Base-by-base conservation (phyloP, 2,797 vertebrate species). In the Muscicapa striata region DNA sequence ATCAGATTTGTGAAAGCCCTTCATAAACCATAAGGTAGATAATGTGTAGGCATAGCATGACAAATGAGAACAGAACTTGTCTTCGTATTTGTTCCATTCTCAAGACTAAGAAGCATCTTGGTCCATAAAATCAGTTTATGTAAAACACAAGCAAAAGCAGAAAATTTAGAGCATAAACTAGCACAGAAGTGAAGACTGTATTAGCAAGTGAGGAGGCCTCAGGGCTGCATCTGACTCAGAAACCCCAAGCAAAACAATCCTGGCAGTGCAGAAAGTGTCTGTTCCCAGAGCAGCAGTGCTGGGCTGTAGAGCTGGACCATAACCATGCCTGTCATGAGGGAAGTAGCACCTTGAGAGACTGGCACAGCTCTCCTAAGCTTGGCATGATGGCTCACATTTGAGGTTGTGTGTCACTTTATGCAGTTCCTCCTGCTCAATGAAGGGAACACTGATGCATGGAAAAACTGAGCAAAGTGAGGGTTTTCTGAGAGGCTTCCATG, bases 61-160 rank as follows among this genome's bases (percentile, higher is more conserved):
- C 58, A 55, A 80, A 87, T 78, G 61, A 90, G 57, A 92, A 70
- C n/a, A 19, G 58, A 78, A 54, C 26, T 89, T 91, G 40, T 24
- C n/a, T 62, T 2, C 81, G 2, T 40, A 58, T 73, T 78, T 86
- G 20, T 84, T 93, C 67, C 22, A 12, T 81, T 92, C 45, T 89
- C 14, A 29, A 86, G 48, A 76, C 40, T 18, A 54, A 57, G 41
- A 41, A 88, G 26, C 6, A 0, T 51, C 27, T 84, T 54, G 13
- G 26, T 84, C 55, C 55, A 21, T 87, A 62, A 84, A 84, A 92
- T 46, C 54, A 81, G 36, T 86, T 84, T 73, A 55, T 70, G 30
- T 74, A 54, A 85, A 92, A 85, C 73, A 85, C 21, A 79, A 86
- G 76, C 43, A 62, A 59, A 94, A 49, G 66, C 89, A 76, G 51